Evolutionary conservation across 2,888 invertebrate species (phyloP).

Genomic region (Hetaerina titia): DNA sequence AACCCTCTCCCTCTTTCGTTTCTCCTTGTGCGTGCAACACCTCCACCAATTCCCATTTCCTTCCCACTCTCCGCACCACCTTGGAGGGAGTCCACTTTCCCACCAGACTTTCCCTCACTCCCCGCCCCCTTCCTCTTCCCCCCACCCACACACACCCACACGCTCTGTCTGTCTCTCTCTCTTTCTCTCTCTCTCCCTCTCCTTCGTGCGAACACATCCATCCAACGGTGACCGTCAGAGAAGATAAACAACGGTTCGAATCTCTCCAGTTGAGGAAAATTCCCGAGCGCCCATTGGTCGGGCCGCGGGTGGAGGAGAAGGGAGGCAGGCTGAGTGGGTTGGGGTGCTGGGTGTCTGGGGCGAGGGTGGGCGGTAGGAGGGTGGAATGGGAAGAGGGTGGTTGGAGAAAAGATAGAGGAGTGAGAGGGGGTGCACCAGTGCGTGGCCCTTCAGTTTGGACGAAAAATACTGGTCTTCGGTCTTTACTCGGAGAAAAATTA

Average conservation of each 20-base stretch:
- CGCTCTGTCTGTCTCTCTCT: background rate
- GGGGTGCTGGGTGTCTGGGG: background rate
- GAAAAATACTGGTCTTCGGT: slow-evolving; percentile 60
- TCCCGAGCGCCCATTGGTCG: slow-evolving; percentile 56
- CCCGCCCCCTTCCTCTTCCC: too few relatives aligned
- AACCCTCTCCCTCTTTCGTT: background rate
- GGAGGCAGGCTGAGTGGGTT: background rate
- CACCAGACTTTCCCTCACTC: background rate
- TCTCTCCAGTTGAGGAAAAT: slow-evolving; percentile 57
- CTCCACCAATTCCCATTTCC: background rate
- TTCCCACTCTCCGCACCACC: background rate
- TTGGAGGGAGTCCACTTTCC: background rate
- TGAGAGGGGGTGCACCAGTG: background rate
- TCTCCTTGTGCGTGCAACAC: too few relatives aligned
- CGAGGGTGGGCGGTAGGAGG: background rate
- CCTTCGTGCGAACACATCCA: slow-evolving; percentile 40
- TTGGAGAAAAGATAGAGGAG: background rate
- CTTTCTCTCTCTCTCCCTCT: background rate
- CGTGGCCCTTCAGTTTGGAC: slow-evolving; percentile 47
- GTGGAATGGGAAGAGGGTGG: background rate
- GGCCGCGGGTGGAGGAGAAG: background rate
- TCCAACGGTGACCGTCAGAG: slow-evolving; percentile 65
- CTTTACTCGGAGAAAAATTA: slow-evolving; percentile 66
- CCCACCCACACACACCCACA: too few relatives aligned
- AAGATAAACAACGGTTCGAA: slow-evolving; percentile 65